Percentiles rank a stretch among this genome's conserved stretches.
These are phyloP conservation scores for Microchrysa polita DNA, from an alignment of 2,888 invertebrate genomes.

Conservation along the genomic window DNA sequence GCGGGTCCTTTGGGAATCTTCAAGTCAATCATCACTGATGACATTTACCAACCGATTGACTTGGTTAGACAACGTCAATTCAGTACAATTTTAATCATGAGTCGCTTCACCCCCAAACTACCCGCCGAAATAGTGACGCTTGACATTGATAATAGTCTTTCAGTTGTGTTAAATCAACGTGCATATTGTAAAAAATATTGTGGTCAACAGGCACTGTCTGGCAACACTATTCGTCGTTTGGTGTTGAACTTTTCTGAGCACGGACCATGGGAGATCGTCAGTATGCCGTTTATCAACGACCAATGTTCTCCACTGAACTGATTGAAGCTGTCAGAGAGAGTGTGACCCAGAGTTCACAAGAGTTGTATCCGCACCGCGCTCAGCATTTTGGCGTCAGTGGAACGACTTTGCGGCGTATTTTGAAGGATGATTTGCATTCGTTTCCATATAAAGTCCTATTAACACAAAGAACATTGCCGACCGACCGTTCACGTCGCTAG, in stretches of 20 bases:
- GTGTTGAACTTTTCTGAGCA: too few species aligned
- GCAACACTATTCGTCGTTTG: too few species aligned
- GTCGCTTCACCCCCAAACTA: constrained; percentile 9
- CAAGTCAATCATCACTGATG: too few species aligned
- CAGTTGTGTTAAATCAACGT: not conserved
- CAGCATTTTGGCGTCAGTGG: constrained; percentile 14
- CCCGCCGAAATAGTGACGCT: not conserved
- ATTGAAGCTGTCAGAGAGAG: not conserved
- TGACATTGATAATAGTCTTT: not conserved
- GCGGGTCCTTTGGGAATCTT: too few species aligned
- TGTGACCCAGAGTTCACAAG: not conserved
- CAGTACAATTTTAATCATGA: too few species aligned
- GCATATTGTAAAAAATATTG: constrained; percentile 1
- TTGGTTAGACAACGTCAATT: too few species aligned
- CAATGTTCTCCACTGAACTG: not conserved
- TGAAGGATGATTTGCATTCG: not conserved
- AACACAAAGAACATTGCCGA: too few species aligned
- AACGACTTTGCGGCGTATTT: constrained; percentile 1
- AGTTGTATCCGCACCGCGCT: too few species aligned
- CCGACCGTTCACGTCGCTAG: too few species aligned
- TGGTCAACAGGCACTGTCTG: not conserved
- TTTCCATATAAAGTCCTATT: too few species aligned
- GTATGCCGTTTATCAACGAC: not conserved
- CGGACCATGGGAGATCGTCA: not conserved
- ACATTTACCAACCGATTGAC: too few species aligned